Conservation (phyloP, 2,113 vertebrate species). For the Scophthalmus maximus region DNA sequence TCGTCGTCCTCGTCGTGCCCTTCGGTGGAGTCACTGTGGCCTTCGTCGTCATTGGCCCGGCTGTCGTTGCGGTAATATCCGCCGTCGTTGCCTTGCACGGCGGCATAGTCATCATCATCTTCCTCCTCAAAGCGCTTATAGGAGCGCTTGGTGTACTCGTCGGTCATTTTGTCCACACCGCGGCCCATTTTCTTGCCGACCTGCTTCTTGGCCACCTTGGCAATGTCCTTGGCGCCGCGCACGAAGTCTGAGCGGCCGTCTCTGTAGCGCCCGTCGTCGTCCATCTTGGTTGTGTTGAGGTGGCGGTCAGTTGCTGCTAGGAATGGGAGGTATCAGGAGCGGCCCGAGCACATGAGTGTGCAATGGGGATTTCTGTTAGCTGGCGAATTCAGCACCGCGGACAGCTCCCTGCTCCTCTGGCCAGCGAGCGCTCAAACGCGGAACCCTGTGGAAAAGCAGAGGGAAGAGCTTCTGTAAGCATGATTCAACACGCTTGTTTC, state of each 20-base stretch:
- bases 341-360: constrained; percentile 71
- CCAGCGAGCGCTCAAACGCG: not conserved
- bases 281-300: constrained; percentile 81
- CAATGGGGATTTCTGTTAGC: constrained; percentile 31
- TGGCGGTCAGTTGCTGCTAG: constrained; percentile 46
- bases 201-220: constrained; percentile 95
- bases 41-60: constrained; percentile 88
- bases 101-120: constrained; percentile 89
- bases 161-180: constrained; percentile 89
- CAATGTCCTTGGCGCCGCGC: constrained; percentile 96
- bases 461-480: constrained; percentile 13
- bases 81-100: constrained; percentile 73
- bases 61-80: constrained; percentile 88
- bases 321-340: constrained; percentile 67
- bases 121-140: constrained; percentile 96
- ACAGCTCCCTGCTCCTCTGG: constrained; percentile 53
- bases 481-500: not conserved
- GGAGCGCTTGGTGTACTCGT: constrained; percentile 94
- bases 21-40: constrained; percentile 95
- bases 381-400: constrained; percentile 66
- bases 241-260: constrained; percentile 94
- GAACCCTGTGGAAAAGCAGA: constrained; percentile 49
- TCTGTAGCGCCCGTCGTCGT: constrained; percentile 87
- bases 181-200: constrained; percentile 93
- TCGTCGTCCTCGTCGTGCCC: constrained; percentile 97